A percentile compares a stretch with the other conserved stretches of the same genome.
phyloP scores from a whole-genome alignment of 2,113 vertebrate genomes.

The Platysteira castanea region DNA sequence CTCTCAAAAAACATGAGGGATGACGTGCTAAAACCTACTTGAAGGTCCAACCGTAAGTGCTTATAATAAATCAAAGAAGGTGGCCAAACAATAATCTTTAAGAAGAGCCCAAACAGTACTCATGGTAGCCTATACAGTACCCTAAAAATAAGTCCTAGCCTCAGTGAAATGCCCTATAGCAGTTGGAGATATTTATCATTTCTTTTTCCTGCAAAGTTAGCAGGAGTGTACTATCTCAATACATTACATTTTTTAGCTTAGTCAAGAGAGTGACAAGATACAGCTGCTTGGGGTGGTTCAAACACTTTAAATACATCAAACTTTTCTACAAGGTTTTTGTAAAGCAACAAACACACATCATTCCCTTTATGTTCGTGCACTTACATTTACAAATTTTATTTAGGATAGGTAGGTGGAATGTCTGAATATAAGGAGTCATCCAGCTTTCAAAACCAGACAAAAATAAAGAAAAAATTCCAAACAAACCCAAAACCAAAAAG shows the following conservation, averaged over 20 bases:
- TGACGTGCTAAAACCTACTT: neutral
- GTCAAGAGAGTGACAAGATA: neutral
- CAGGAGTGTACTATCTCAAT: neutral
- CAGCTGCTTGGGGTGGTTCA: neutral
- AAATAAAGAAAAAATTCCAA: neutral
- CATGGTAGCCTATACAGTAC: neutral
- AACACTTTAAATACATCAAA: neutral
- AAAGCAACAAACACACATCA: neutral
- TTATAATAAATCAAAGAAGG: neutral
- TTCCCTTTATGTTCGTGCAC: neutral
- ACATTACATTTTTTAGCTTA: neutral
- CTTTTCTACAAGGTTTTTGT: neutral
- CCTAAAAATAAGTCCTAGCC: neutral
- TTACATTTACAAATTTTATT: neutral
- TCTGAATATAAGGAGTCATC: neutral
- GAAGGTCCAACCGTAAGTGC: neutral
- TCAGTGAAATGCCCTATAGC: neutral
- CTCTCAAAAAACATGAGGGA: neutral
- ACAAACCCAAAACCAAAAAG: neutral
- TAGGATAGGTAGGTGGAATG: neutral
- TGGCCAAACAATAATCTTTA: neutral
- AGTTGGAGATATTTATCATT: neutral
- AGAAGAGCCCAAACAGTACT: neutral
- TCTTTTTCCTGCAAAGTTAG: neutral
- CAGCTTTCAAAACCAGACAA: neutral